Evolutionary conservation across 2,888 invertebrate species (phyloP).

Genomic region (Lasioglossum zephyrum): DNA sequence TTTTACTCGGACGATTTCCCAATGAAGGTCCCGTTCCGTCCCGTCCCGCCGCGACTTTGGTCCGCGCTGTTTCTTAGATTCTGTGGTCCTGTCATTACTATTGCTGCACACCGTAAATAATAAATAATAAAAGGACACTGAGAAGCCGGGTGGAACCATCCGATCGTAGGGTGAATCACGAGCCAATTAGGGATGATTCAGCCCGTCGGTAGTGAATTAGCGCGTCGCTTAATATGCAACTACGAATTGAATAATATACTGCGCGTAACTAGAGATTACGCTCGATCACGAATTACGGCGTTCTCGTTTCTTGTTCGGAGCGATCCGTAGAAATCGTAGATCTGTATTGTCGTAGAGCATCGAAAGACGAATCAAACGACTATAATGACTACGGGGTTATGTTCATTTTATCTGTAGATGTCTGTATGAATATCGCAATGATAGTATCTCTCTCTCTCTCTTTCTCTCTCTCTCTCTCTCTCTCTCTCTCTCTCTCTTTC

Average conservation of each 20-base stretch:
- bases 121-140: conserved; percentile 1
- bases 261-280: not conserved
- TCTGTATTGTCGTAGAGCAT: not conserved
- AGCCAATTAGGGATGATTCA: conserved; percentile 55
- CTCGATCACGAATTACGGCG: not conserved
- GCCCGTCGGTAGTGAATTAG: not conserved
- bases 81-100: no score
- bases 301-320: not conserved
- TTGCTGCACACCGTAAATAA: no score
- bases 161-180: conserved; percentile 40
- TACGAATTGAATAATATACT: conserved; percentile 29
- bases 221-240: conserved; percentile 31
- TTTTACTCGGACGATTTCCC: conserved; percentile 31
- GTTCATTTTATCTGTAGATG: no score
- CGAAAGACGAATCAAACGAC: not conserved
- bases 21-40: not conserved
- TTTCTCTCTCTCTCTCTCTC: not conserved
- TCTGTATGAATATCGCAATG: no score
- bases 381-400: not conserved
- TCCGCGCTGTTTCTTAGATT: no score
- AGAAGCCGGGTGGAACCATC: not conserved
- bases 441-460: not conserved
- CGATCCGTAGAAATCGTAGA: not conserved
- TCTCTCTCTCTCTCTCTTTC: not conserved
- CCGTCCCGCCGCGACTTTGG: no score